Base-by-base conservation (phyloP, 2,113 vertebrate species). In the Vombatus ursinus region DNA sequence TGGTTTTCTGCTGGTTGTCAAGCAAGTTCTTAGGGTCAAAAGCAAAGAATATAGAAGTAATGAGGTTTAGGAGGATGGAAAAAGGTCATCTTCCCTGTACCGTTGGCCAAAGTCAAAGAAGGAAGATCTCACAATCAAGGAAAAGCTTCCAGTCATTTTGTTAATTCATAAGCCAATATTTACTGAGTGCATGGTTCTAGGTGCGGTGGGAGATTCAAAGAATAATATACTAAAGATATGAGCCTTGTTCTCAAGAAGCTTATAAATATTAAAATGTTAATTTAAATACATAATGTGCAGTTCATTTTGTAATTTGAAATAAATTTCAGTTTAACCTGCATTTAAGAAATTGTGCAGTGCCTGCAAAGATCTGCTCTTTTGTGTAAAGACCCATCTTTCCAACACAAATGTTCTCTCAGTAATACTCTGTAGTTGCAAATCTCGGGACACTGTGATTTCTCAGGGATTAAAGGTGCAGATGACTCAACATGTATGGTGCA, bases 1-100 rank as follows among this genome's bases (percentile, higher is more conserved):
- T 97, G 94, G 97, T 97, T 98, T 97, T 97, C 93, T 44, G 51
- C 25, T 0, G 49, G 52, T 50, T 12, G 90, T 94, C 0, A 0
- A 97, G 89, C 97, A 97, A 95, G 96, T 95, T 96, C 89, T 92
- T 68, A 94, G 94, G 93, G 95, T 48, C 53, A 97, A 96, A 96
- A 50, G 23, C 25, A 52, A 8, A 3, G 25, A 92, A 95, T 97
- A 97, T 25, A 23, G 31, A 68, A 68, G 14, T n/a, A 22, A 44
- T 44, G 16, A 77, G n/a, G 37, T 77, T 22, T 19, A 77, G 37
- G 12, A 44, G 37, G 37, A 22, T 22, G 8, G 5, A 44, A 44
- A 77, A 77, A 44, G 25, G n/a, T 77, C 16, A 77, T n/a, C 68
- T n/a, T 22, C 3, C 68, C 16, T n/a, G 16, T 0, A 77, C 68